phyloP scores from a whole-genome alignment of 2,888 invertebrate genomes.

The Mycogona germanica region DNA sequence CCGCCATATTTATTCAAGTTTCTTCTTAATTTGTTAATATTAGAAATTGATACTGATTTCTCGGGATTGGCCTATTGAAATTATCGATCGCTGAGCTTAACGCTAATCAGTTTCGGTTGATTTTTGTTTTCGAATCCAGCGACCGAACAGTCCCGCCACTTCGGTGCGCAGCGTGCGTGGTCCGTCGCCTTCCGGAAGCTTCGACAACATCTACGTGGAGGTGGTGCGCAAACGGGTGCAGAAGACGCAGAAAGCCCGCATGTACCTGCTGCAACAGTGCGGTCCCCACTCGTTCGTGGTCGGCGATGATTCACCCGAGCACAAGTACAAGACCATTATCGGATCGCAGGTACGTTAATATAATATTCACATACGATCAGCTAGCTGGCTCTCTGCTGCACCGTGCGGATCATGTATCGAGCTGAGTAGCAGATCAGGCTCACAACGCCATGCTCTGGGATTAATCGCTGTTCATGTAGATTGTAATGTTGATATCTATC shows the following conservation, averaged over 20 bases:
- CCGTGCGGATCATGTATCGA: too few species aligned
- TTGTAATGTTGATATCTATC: too few species aligned
- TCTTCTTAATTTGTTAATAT: too few species aligned
- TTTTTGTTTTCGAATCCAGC: conserved; percentile 7
- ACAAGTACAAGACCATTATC: conserved; percentile 38
- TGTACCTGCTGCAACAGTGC: conserved; percentile 37
- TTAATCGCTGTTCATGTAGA: too few species aligned
- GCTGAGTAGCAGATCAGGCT: too few species aligned
- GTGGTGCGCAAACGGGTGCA: conserved; percentile 24
- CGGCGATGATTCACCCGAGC: conserved; percentile 36
- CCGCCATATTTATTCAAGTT: too few species aligned
- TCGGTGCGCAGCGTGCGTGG: conserved; percentile 6
- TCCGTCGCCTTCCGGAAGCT: conserved; percentile 15
- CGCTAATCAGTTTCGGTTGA: too few species aligned
- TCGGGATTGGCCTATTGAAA: too few species aligned
- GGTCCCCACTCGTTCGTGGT: conserved; percentile 39
- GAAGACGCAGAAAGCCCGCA: conserved; percentile 32
- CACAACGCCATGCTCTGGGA: too few species aligned
- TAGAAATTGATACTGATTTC: too few species aligned
- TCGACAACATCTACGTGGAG: conserved; percentile 20
- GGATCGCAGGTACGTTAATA: conserved; percentile 35
- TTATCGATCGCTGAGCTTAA: neutral
- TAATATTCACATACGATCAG: too few species aligned
- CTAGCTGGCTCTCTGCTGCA: too few species aligned
- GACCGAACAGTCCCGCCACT: conserved; percentile 14